Evolutionary conservation across 2,888 invertebrate species (phyloP).

Genomic region (Boloria euphrosyne): DNA sequence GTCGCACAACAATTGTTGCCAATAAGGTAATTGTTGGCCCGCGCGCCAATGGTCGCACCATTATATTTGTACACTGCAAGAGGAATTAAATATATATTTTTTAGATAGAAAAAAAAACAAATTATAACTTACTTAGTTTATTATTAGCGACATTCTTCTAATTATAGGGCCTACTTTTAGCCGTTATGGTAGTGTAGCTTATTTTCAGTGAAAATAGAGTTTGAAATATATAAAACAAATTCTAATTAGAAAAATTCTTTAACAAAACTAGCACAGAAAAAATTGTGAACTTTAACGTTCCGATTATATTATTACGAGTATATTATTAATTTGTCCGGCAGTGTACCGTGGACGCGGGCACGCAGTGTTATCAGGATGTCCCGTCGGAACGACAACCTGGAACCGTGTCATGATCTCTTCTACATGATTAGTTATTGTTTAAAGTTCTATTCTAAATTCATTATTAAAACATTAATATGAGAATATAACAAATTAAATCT

Average conservation of each 20-base stretch:
- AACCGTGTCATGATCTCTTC: conserved; percentile 62
- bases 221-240: too few species aligned
- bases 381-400: conserved; percentile 76
- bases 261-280: too few species aligned
- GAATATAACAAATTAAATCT: not conserved
- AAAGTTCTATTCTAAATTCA: conserved; percentile 17
- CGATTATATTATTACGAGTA: too few species aligned
- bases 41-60: conserved; percentile 80
- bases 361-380: conserved; percentile 78
- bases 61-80: conserved; percentile 58
- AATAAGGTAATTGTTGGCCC: conserved; percentile 77
- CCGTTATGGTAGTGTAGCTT: too few species aligned
- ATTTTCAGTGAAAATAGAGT: too few species aligned
- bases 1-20: conserved; percentile 81
- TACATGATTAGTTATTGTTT: conserved; percentile 26
- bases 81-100: conserved; percentile 28
- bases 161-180: too few species aligned
- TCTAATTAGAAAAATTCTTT: too few species aligned
- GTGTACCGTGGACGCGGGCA: conserved; percentile 68
- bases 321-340: conserved; percentile 44
- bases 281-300: too few species aligned
- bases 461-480: not conserved
- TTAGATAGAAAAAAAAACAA: too few species aligned
- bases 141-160: too few species aligned
- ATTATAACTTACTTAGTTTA: too few species aligned